Base-by-base conservation (phyloP, 92 coral and sea anemone species). In the Hydrozoanthus gracilis region DNA sequence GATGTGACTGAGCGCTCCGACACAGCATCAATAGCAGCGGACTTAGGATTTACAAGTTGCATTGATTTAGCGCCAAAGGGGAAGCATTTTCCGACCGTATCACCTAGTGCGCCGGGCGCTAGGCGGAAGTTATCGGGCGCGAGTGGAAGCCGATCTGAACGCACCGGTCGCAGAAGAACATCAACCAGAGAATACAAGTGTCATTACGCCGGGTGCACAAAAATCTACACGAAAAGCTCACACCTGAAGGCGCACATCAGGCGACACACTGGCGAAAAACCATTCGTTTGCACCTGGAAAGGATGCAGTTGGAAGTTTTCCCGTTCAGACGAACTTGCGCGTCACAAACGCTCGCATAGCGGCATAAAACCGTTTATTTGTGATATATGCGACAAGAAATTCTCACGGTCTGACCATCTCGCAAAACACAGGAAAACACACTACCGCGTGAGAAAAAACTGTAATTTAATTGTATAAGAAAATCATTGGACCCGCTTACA, bases 361-460 rank as follows among this genome's bases (percentile, higher is more conserved):
- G 98, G 98, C 60, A 88, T 95, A 46, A 95, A 95, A 51, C 98
- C 98, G 39, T 95, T 95, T 58, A 89, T 92, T 62, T 95, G 98
- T 72, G 98, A 95, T 88, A 87, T 95, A 27, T 95, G 98, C 58
- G 98, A 95, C 89, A 95, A 95, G 88, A 92, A 91, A 75, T 95
- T 95, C 44, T 95, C 98, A 4, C 91, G 98, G 13, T 95, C 98
- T 3, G 98, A 95, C 69, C 98, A 95, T 67, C 90, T 95, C 15
- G 98, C 98, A 48, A 95, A 95, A 83, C 98, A 95, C 71, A 83
- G 98, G 75, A 95, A 95, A 86, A 95, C 98, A 4, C 98, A 95
- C 66, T 92, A 95, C 68, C 98, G 98, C 44, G 79, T 90, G 55
- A 92, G 98, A 71, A 95, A 95, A 78, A 95, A 95, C 95, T 92